A percentile compares a stretch with the other conserved stretches of the same genome.
Conservation (phyloP, 2,888 invertebrate genomes). For the Myopa testacea region DNA sequence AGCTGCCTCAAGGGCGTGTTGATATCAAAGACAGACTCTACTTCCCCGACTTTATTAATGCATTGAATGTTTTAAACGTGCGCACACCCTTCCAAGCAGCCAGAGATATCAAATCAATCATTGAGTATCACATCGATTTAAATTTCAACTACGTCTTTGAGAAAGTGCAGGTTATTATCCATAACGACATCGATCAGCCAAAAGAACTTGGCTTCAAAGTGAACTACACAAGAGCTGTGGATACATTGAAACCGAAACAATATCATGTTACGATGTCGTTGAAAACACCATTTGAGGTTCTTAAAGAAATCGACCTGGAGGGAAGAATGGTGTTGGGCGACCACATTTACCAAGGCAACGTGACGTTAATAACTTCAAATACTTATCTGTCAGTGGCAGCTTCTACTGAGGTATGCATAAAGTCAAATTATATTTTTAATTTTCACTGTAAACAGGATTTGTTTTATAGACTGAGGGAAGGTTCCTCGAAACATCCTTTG, state of each 20-base stretch:
- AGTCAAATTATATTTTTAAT: background rate
- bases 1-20: slow-evolving; percentile 71
- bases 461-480: slow-evolving; percentile 73
- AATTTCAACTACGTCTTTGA: slow-evolving; percentile 68
- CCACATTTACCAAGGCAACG: slow-evolving; percentile 70
- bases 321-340: slow-evolving; percentile 70
- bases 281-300: slow-evolving; percentile 71
- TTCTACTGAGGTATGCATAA: slow-evolving; percentile 70
- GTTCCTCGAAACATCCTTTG: slow-evolving; percentile 74
- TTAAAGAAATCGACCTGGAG: slow-evolving; percentile 69
- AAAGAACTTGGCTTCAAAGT: slow-evolving; percentile 67
- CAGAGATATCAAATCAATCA: slow-evolving; percentile 70
- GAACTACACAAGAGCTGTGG: slow-evolving; percentile 69
- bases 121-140: slow-evolving; percentile 69
- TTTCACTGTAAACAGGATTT: background rate
- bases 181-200: slow-evolving; percentile 64
- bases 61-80: slow-evolving; percentile 71
- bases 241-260: slow-evolving; percentile 65
- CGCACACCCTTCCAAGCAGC: slow-evolving; percentile 70
- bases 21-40: slow-evolving; percentile 72
- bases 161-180: slow-evolving; percentile 69
- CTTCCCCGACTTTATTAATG: slow-evolving; percentile 69
- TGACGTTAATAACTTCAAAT: slow-evolving; percentile 70
- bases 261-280: slow-evolving; percentile 70
- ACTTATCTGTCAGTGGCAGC: slow-evolving; percentile 70